A percentile compares a stretch with the other conserved stretches of the same genome.
phyloP scores from a whole-genome alignment of 2,797 vertebrate species.

The Brotula barbata region DNA sequence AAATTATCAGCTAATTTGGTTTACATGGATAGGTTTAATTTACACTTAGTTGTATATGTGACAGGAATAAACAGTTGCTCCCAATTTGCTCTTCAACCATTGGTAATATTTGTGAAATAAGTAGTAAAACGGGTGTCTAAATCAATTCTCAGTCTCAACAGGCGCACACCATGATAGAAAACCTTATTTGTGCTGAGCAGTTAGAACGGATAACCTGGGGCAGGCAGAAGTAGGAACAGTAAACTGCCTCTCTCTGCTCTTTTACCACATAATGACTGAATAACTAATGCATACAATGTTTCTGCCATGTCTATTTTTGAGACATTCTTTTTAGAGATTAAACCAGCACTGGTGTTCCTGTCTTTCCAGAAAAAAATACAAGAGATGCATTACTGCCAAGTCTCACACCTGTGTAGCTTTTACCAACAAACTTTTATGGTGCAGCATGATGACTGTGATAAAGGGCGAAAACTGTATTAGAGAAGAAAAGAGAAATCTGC shows the following conservation, averaged over 20 bases:
- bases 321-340: constrained; percentile 13
- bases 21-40: constrained; percentile 53
- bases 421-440: constrained; percentile 7
- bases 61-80: constrained; percentile 39
- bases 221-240: constrained; percentile 41
- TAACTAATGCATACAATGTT: constrained; percentile 27
- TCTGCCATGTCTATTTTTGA: constrained; percentile 15
- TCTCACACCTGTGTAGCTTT: background rate
- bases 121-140: constrained; percentile 9
- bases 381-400: constrained; percentile 15
- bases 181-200: constrained; percentile 47
- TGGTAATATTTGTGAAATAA: constrained; percentile 28
- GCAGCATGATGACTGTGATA: constrained; percentile 20
- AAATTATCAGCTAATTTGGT: constrained; percentile 60
- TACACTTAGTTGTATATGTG: constrained; percentile 52
- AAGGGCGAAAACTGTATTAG: constrained; percentile 3
- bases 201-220: constrained; percentile 34
- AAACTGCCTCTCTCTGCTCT: constrained; percentile 40
- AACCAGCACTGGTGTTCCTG: background rate
- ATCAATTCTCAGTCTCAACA: constrained; percentile 35
- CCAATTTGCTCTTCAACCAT: constrained; percentile 37
- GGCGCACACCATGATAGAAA: constrained; percentile 35
- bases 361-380: background rate
- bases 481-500: constrained; percentile 22
- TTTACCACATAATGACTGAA: constrained; percentile 35